Evolutionary conservation across 2,797 vertebrate genomes (phyloP).

Genomic region (Eurystomus glaucurus): DNA sequence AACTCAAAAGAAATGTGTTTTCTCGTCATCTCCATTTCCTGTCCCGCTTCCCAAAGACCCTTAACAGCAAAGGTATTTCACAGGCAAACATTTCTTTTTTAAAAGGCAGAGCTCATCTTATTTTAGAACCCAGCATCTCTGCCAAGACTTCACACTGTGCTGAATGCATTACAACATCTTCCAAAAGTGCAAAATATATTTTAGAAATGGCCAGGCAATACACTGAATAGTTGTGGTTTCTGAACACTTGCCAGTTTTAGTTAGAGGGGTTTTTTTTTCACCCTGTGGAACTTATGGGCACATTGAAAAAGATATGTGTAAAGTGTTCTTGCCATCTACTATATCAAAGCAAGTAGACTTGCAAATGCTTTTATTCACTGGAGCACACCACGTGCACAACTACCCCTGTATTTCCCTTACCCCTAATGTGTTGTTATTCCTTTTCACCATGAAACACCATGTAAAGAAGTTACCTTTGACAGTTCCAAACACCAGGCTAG

Average conservation of each 20-base stretch:
- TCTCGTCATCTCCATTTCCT: neutral
- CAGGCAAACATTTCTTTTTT: conserved; percentile 56
- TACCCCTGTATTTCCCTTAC: neutral
- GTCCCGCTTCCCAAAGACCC: neutral
- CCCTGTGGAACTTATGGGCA: conserved; percentile 19
- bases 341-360: conserved; percentile 57
- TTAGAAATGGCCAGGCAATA: conserved; percentile 58
- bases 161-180: conserved; percentile 73
- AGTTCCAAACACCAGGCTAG: neutral
- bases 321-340: conserved; percentile 42
- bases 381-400: conserved; percentile 20
- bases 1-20: neutral
- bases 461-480: neutral
- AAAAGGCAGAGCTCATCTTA: conserved; percentile 48
- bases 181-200: conserved; percentile 73
- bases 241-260: conserved; percentile 44
- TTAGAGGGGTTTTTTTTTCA: neutral
- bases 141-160: conserved; percentile 75
- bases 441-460: conserved; percentile 15
- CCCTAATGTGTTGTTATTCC: neutral
- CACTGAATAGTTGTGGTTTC: conserved; percentile 66
- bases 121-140: conserved; percentile 64
- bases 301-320: conserved; percentile 41
- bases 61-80: conserved; percentile 64
- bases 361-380: conserved; percentile 39